Conservation (phyloP, 1,140 invertebrate species). For the Nephila pilipes region DNA sequence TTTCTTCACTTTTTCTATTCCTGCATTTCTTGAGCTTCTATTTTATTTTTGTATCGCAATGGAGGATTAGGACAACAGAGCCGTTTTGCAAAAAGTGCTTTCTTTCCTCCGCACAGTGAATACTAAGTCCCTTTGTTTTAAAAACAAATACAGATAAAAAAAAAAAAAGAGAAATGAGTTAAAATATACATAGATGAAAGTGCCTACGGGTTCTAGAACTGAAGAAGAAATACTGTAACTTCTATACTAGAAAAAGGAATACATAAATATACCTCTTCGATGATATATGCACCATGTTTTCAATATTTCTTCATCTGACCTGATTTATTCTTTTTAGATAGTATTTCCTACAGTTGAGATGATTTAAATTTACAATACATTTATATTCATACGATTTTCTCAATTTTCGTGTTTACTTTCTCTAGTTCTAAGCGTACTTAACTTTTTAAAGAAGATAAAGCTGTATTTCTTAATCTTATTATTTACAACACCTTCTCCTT, state of each 20-base stretch:
- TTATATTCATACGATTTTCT: conserved; percentile 34
- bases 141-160: conserved; percentile 39
- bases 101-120: conserved; percentile 61
- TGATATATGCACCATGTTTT: conserved; percentile 38
- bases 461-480: neutral
- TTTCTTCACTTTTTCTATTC: conserved; percentile 54
- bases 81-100: conserved; percentile 73
- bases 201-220: conserved; percentile 23
- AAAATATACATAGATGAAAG: conserved; percentile 65
- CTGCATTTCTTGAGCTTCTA: conserved; percentile 48
- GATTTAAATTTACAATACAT: conserved; percentile 18
- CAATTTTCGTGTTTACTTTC: neutral
- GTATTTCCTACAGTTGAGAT: neutral
- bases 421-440: neutral
- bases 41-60: conserved; percentile 67
- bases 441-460: neutral
- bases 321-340: neutral
- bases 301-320: conserved; percentile 47
- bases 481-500: no score
- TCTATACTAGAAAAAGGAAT: conserved; percentile 22
- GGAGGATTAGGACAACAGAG: conserved; percentile 73
- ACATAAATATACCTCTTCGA: conserved; percentile 48
- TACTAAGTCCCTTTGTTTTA: conserved; percentile 65
- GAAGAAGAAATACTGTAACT: conserved; percentile 48
- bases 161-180: conserved; percentile 52